Conservation (phyloP, 2,888 invertebrate species). For the Bhutanitis thaidina region DNA sequence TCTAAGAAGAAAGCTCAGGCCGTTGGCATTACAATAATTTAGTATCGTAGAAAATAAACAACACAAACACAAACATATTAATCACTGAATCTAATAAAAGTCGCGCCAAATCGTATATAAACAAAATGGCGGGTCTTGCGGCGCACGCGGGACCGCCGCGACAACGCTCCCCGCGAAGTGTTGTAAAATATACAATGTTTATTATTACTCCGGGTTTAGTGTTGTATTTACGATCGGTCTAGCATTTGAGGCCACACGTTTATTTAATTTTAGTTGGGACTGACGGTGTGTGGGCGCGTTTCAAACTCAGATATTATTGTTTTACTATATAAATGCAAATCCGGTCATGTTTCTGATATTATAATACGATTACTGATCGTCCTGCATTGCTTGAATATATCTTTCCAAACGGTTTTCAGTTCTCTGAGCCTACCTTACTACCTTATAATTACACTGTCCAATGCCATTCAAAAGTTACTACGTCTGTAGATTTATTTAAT, state of each 20-base stretch:
- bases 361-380: too few relatives aligned
- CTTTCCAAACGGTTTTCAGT: too few relatives aligned
- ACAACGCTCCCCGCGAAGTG: conserved; percentile 16
- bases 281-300: conserved; percentile 9
- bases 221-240: conserved; percentile 18
- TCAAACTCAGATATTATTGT: not conserved
- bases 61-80: conserved; percentile 3
- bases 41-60: not conserved
- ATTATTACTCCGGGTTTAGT: conserved; percentile 12
- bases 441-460: too few relatives aligned
- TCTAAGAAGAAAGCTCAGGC: too few relatives aligned
- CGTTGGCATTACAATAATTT: not conserved
- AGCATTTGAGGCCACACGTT: conserved; percentile 12
- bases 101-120: conserved; percentile 9
- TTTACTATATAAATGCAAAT: too few relatives aligned
- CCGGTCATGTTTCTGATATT: too few relatives aligned
- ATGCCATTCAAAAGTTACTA: too few relatives aligned
- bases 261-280: conserved; percentile 12
- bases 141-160: conserved; percentile 7
- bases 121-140: conserved; percentile 11
- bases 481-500: too few relatives aligned
- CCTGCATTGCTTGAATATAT: too few relatives aligned
- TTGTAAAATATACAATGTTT: conserved; percentile 18
- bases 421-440: too few relatives aligned
- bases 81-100: conserved; percentile 13